phyloP scores from a whole-genome alignment of 2,888 invertebrate species.

The Toxonevra muliebris region DNA sequence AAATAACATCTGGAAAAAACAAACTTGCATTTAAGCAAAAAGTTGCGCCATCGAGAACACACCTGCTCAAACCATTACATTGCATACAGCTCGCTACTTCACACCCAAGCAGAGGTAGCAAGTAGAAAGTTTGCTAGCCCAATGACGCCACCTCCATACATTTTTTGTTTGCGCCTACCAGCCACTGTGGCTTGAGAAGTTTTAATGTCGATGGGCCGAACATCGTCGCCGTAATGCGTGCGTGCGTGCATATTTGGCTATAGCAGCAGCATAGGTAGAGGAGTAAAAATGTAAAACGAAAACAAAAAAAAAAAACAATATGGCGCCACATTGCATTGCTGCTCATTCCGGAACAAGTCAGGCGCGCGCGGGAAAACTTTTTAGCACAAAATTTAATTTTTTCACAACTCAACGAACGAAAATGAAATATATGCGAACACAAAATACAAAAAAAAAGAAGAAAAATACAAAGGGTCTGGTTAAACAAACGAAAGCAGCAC shows the following conservation, averaged over 20 bases:
- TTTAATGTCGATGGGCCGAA: background rate
- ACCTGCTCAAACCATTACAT: too few relatives aligned
- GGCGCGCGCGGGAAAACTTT: constrained; percentile 56
- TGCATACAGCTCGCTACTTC: too few relatives aligned
- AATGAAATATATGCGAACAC: constrained; percentile 10
- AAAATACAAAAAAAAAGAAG: background rate
- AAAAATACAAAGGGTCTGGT: background rate
- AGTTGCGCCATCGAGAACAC: too few relatives aligned
- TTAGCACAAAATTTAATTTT: constrained; percentile 52
- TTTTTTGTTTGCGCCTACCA: too few relatives aligned
- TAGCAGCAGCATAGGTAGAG: constrained; percentile 25
- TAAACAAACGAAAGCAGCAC: background rate
- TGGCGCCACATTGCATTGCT: constrained; percentile 40
- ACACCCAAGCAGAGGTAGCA: too few relatives aligned
- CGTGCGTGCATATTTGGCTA: constrained; percentile 43
- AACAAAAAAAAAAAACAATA: constrained; percentile 38
- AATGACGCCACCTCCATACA: too few relatives aligned
- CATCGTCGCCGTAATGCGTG: constrained; percentile 38
- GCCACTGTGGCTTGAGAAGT: too few relatives aligned
- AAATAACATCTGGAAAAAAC: constrained; percentile 26
- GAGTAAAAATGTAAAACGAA: constrained; percentile 25
- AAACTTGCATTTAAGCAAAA: too few relatives aligned
- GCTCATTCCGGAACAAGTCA: constrained; percentile 53
- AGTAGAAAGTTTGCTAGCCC: too few relatives aligned
- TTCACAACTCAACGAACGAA: constrained; percentile 21